phyloP scores from a whole-genome alignment of 1,140 invertebrate species.

The Anoplolepis gracilipes region DNA sequence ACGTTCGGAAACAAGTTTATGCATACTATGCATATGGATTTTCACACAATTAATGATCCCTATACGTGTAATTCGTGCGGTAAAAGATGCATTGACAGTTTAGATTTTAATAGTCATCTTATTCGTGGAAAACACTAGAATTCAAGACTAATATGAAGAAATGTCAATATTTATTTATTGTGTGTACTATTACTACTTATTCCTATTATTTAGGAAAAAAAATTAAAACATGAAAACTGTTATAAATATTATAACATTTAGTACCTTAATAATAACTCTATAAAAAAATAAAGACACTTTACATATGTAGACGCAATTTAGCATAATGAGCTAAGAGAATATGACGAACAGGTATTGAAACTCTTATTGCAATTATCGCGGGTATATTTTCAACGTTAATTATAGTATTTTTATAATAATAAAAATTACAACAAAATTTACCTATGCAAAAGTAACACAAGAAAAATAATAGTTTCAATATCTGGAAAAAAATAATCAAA shows the following conservation, averaged over 20 bases:
- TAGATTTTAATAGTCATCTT: neutral
- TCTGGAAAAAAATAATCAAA: too few species aligned
- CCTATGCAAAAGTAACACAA: too few species aligned
- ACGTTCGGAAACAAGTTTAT: neutral
- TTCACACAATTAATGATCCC: neutral
- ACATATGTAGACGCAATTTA: neutral
- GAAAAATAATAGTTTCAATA: too few species aligned
- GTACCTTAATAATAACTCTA: too few species aligned
- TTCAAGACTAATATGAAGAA: neutral
- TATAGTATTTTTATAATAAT: too few species aligned
- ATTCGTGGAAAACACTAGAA: neutral
- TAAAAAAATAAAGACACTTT: neutral
- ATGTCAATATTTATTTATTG: too few species aligned
- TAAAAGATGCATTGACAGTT: neutral
- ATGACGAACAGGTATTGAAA: neutral
- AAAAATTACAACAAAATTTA: too few species aligned
- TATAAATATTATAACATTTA: too few species aligned
- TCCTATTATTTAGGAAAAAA: too few species aligned
- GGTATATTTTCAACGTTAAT: too few species aligned
- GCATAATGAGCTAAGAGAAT: neutral
- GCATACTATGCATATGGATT: conserved; percentile 13
- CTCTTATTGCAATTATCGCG: neutral
- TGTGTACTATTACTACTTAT: too few species aligned
- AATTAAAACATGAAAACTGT: too few species aligned
- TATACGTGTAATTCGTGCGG: neutral